Conservation (phyloP, 1,140 invertebrate species). For the Drosophila seguyi region DNA sequence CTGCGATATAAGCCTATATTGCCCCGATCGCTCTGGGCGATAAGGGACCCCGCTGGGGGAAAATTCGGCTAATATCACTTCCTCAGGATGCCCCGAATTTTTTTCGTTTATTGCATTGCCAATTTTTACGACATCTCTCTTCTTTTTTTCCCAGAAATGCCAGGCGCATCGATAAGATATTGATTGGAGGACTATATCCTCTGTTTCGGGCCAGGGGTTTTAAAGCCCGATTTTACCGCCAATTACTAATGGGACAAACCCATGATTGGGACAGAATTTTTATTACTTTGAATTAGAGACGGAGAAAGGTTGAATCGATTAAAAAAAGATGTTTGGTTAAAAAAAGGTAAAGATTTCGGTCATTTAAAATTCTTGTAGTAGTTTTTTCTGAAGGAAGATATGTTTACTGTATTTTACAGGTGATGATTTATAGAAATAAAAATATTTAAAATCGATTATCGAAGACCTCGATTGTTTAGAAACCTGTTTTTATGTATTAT, state of each 20-base stretch:
- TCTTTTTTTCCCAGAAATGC: constrained; percentile 9
- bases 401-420: no score
- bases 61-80: constrained; percentile 40
- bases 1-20: constrained; percentile 18
- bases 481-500: no score
- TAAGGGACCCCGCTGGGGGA: constrained; percentile 4
- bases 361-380: not conserved
- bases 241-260: constrained; percentile 14
- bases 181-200: constrained; percentile 1
- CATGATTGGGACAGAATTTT: constrained; percentile 3
- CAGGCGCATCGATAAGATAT: constrained; percentile 22
- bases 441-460: no score
- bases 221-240: not conserved
- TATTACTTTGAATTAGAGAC: not conserved
- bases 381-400: no score
- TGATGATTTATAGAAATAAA: no score
- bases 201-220: not conserved
- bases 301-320: not conserved
- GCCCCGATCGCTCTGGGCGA: constrained; percentile 14
- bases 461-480: no score
- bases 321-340: not conserved
- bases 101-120: not conserved
- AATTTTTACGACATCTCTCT: not conserved
- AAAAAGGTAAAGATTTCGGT: not conserved
- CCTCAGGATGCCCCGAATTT: constrained; percentile 55